Base-by-base conservation (phyloP, 2,113 vertebrate genomes). In the Falco punctatus region DNA sequence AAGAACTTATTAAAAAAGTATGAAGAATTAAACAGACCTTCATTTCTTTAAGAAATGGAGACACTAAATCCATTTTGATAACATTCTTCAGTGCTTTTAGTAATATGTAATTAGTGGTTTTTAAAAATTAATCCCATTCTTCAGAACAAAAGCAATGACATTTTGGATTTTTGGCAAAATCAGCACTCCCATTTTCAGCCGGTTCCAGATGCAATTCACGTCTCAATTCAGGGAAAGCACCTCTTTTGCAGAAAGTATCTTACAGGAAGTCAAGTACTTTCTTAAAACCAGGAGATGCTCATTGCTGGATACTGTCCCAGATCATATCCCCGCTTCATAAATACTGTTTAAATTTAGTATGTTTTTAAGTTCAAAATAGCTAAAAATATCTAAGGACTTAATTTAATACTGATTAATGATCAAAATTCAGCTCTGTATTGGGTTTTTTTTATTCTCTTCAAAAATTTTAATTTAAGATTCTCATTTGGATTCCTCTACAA, bases 321-420 rank as follows among this genome's bases (percentile, higher is more conserved):
- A 82, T 82, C 40, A 91, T 46, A 86, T 54, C 5, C 14, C 14
- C 61, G 27, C 32, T 87, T 89, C 78, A 65, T 65, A 86, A 84
- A 65, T 5, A 62, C 5, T 32, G 27, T 71, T 94, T 92, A 54
- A 89, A 81, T 84, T 67, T 75, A 91, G 40, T 38, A 17, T 52
- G 9, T 32, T 81, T 93, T 84, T 72, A 90, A 96, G 46, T 95
- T 82, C 40, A 86, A 94, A 65, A 54, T 69, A 69, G 40, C 27
- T 92, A 57, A 69, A 92, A 38, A 66, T 58, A 15, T 66, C 26
- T 38, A 52, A 59, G 33, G 28, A 58, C 13, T 90, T 90, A 35
- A 35, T 85, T 92, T 88, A 90, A 54, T 69, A 74, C 15, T 58
- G 15, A 67, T 88, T 69, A 78, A 40, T 49, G 21, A 44, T 91